Evolutionary conservation across 2,888 invertebrate genomes (phyloP), one percentile per base, ranked within the genome.

Genomic region (Mechanitis mazaeus): DNA sequence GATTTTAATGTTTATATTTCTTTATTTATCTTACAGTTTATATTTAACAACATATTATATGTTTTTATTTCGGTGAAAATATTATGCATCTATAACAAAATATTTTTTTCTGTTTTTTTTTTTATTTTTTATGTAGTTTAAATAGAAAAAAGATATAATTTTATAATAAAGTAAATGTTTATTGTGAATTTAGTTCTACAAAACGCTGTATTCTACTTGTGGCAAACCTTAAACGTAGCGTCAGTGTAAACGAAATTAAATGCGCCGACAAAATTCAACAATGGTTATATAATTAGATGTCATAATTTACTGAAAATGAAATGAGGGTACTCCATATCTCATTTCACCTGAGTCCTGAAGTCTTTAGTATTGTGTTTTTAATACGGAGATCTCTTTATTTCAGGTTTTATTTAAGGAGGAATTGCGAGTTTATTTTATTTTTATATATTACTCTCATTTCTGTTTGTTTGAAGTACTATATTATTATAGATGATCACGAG

Each of bases 211-310:
- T 72, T 67, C 50, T 9, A 5, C 63, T 77, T 72, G 45, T 2
- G 45, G 72, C 74, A 67, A 54, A 66, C 47, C 56, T 38, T 60
- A 68, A 47, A 68, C 75, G 72, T 72, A 72, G 70, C 71, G 74
- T 68, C 69, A 75, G 75, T 70, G 78, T 78, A 82, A 84, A 87
- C 79, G 81, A 81, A 86, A 84, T 85, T 83, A 82, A 85, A 85
- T 83, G 84, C 87, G 86, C 77, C 78, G 75, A 69, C 76, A 76
- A 80, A 82, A 81, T 78, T 79, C 75, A 77, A 87, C 87, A 85
- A 87, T 80, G 80, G 78, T 72, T 66, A 76, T 79, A 79, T 88
- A 87, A 87, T 88, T 87, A 86, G 82, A 84, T 75, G 79, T 80
- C 83, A 85, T 85, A 82, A 84, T 85, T 84, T 78, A 83, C 77